A percentile compares a stretch with the other conserved stretches of the same genome.
Conservation (phyloP, 2,888 invertebrate species). For the Spialia ferax region DNA sequence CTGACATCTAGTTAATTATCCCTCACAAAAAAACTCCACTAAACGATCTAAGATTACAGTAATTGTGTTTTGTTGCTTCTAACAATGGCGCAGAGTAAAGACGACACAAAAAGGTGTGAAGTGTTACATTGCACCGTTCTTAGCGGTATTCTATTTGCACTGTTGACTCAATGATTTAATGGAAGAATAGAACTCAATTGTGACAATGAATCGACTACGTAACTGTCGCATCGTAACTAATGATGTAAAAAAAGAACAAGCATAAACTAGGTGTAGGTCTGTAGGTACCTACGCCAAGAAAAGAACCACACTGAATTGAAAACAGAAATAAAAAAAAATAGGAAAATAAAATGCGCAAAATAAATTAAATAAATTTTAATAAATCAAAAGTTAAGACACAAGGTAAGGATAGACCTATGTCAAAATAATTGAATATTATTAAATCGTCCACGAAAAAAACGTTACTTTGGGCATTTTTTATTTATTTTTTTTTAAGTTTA, state of each 20-base stretch:
- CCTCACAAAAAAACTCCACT: constrained; percentile 28
- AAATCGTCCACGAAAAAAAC: no score
- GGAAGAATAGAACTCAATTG: constrained; percentile 1
- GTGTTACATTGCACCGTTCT: constrained; percentile 31
- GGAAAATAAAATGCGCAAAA: no score
- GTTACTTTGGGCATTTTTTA: no score
- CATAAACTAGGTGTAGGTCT: no score
- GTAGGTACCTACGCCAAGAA: no score
- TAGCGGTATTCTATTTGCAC: constrained; percentile 8
- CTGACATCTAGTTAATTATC: constrained; percentile 28
- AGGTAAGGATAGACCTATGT: no score
- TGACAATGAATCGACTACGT: background rate
- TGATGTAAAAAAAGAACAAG: background rate
- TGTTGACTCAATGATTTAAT: constrained; percentile 15
- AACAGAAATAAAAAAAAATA: no score
- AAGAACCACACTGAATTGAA: no score
- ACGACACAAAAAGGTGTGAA: constrained; percentile 31
- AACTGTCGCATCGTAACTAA: background rate
- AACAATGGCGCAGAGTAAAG: constrained; percentile 20
- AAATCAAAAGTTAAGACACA: no score
- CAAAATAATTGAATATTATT: no score
- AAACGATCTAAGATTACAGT: constrained; percentile 36
- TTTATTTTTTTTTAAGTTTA: no score
- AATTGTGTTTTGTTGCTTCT: constrained; percentile 34
- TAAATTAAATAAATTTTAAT: no score